A percentile compares a stretch with the other conserved stretches of the same genome.
These are phyloP conservation scores for Mechanitis mazaeus DNA, from an alignment of 2,888 invertebrate species.

Conservation along the genomic window DNA sequence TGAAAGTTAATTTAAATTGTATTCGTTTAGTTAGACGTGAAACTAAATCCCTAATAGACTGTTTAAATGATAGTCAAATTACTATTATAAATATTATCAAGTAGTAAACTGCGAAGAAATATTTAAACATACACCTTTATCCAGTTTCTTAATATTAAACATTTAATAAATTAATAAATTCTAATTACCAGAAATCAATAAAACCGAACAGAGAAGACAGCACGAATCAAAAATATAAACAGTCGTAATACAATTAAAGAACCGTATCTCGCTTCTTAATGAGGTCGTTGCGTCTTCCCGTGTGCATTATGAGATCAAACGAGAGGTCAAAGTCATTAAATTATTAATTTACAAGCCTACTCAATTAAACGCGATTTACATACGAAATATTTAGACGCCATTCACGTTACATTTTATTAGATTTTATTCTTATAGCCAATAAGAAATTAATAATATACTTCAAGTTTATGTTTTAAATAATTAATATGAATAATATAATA, in stretches of 20 bases:
- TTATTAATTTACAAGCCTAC: constrained; percentile 68
- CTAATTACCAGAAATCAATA: not conserved
- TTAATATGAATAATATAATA: not conserved
- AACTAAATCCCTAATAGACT: constrained; percentile 50
- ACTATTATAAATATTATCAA: constrained; percentile 6
- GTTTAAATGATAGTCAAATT: constrained; percentile 13
- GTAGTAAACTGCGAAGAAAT: not conserved
- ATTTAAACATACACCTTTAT: not conserved
- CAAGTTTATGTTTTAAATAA: not conserved
- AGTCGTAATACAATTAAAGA: constrained; percentile 61
- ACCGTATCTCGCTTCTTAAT: constrained; percentile 58
- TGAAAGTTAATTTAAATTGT: constrained; percentile 67
- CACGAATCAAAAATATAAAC: constrained; percentile 54
- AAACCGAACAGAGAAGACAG: constrained; percentile 22
- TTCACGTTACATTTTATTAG: constrained; percentile 2
- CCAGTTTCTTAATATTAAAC: no score
- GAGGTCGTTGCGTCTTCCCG: constrained; percentile 63
- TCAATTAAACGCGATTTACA: constrained; percentile 61
- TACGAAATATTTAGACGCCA: constrained; percentile 28
- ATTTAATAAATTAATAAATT: not conserved
- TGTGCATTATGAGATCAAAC: constrained; percentile 65
- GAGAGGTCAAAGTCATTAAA: constrained; percentile 63
- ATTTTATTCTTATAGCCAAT: not conserved
- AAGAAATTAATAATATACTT: constrained; percentile 5
- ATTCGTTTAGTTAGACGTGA: constrained; percentile 58